Conservation (phyloP, 2,797 vertebrate genomes). For the Phyllotis vaccarum region DNA sequence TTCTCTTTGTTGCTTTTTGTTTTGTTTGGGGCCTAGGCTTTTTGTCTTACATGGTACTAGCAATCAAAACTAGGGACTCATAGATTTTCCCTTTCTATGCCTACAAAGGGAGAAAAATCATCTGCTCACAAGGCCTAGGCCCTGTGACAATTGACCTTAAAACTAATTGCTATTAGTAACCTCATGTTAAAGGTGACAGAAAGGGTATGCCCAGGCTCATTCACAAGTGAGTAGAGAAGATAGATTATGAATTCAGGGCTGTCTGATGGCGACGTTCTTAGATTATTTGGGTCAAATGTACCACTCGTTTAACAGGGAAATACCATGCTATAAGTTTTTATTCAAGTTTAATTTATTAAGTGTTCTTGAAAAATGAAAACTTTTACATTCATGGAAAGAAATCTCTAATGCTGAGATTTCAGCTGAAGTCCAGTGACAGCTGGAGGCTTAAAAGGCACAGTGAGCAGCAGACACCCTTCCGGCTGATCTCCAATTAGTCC, state of each 20-base stretch:
- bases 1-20: background rate
- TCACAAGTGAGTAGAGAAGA: background rate
- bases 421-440: background rate
- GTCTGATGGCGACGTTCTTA: background rate
- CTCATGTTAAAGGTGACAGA: constrained; percentile 1
- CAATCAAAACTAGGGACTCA: background rate
- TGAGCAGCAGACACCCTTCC: background rate
- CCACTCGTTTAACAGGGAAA: background rate
- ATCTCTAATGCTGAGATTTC: constrained; percentile 53
- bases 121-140: background rate
- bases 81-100: background rate
- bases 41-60: background rate
- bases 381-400: constrained; percentile 31
- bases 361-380: constrained; percentile 42
- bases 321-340: constrained; percentile 20
- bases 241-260: background rate
- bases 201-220: background rate
- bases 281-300: constrained; percentile 11
- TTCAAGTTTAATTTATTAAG: constrained; percentile 49
- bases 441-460: background rate
- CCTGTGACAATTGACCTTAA: background rate
- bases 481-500: constrained; percentile 27
- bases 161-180: background rate
- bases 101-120: background rate
- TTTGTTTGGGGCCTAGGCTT: background rate